Conservation (phyloP, 2,888 invertebrate species). For the Sepioteuthis lessoniana region DNA sequence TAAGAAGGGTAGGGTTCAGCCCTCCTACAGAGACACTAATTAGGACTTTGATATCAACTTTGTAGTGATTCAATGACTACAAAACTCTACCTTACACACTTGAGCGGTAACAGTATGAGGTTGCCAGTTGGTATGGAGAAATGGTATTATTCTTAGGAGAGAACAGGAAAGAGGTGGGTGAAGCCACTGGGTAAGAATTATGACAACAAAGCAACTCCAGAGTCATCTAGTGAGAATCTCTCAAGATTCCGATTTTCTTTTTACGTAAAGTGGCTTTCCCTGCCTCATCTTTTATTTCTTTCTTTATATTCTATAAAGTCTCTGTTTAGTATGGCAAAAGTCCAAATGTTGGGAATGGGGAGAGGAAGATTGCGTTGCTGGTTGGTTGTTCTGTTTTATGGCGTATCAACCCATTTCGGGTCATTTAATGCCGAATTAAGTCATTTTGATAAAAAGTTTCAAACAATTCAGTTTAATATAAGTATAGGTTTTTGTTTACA, state of each 20-base stretch:
- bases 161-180: not conserved
- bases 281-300: not conserved
- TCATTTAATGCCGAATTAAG: too few relatives aligned
- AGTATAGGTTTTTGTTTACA: too few relatives aligned
- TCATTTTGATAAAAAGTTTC: too few relatives aligned
- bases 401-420: too few relatives aligned
- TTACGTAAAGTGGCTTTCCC: not conserved
- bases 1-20: not conserved
- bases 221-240: not conserved
- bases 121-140: not conserved
- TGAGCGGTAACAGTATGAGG: not conserved
- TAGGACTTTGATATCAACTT: not conserved
- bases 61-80: not conserved
- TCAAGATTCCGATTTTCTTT: not conserved
- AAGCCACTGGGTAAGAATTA: not conserved
- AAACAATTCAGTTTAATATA: too few relatives aligned
- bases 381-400: too few relatives aligned
- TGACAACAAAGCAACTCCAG: not conserved
- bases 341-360: too few relatives aligned
- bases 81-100: not conserved
- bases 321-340: too few relatives aligned
- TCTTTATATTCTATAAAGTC: too few relatives aligned
- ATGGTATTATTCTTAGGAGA: not conserved
- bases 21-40: not conserved
- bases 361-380: too few relatives aligned